Conservation (phyloP, 1,140 invertebrate species). For the Apis cerana region DNA sequence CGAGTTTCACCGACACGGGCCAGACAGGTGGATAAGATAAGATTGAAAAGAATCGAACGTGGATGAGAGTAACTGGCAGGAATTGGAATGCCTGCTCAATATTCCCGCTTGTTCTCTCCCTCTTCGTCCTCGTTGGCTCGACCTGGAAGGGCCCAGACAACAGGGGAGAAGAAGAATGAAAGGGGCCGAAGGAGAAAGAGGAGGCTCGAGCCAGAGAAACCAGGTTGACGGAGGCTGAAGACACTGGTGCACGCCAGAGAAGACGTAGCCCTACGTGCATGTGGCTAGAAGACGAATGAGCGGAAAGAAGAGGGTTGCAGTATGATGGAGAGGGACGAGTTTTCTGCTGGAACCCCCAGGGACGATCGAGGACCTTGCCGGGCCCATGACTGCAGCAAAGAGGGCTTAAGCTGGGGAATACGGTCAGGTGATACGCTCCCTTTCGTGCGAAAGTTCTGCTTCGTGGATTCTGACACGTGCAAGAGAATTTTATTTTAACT, state of each 20-base stretch:
- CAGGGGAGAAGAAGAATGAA: conserved; percentile 19
- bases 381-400: conserved; percentile 28
- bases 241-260: conserved; percentile 1
- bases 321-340: conserved; percentile 31
- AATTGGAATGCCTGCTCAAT: conserved; percentile 41
- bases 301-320: conserved; percentile 17
- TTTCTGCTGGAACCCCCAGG: conserved; percentile 49
- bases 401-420: not conserved
- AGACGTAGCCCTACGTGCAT: conserved; percentile 30
- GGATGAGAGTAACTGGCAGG: not conserved
- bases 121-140: not conserved
- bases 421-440: not conserved
- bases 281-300: conserved; percentile 34
- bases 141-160: not conserved
- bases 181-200: conserved; percentile 11
- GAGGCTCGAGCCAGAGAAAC: conserved; percentile 23
- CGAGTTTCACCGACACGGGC: conserved; percentile 10
- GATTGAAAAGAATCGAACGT: conserved; percentile 24
- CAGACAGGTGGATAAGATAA: not conserved
- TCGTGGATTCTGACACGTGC: not conserved
- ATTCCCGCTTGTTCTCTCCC: conserved; percentile 22
- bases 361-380: conserved; percentile 45
- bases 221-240: conserved; percentile 31
- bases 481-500: not conserved
- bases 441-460: not conserved